Percentiles rank a stretch among this genome's conserved stretches.
These are phyloP conservation scores for Synergus gifuensis DNA, from an alignment of 2,888 invertebrate species.

Conservation along the genomic window DNA sequence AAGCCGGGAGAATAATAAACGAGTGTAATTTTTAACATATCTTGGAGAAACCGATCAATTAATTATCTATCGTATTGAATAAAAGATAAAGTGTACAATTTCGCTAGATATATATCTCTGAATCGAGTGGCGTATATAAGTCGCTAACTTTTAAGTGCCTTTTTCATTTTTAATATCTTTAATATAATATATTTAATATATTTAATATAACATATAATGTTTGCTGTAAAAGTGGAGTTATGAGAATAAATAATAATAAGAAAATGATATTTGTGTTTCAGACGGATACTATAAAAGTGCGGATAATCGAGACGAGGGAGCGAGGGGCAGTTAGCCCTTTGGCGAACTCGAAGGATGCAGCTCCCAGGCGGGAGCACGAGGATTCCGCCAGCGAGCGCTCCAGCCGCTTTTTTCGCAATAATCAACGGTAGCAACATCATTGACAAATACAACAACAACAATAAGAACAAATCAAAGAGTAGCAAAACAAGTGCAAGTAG, in stretches of 20 bases:
- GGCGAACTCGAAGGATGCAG: constrained; percentile 78
- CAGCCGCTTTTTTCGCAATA: constrained; percentile 69
- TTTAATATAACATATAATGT: neutral
- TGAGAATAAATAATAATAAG: neutral
- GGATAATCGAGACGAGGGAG: constrained; percentile 74
- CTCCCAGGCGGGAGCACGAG: constrained; percentile 78
- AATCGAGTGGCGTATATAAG: too few species aligned
- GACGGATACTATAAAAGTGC: constrained; percentile 64
- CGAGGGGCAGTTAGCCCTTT: constrained; percentile 77
- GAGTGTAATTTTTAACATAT: neutral
- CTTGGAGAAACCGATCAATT: neutral
- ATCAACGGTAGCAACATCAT: constrained; percentile 68
- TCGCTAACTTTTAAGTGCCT: too few species aligned
- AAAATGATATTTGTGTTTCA: constrained; percentile 55
- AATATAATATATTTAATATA: neutral
- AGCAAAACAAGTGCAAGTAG: constrained; percentile 58
- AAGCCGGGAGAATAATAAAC: neutral
- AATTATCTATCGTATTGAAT: too few species aligned
- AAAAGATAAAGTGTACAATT: too few species aligned
- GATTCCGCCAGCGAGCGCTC: constrained; percentile 74
- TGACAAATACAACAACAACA: constrained; percentile 55
- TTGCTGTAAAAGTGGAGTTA: neutral
- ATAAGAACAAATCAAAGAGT: constrained; percentile 60
- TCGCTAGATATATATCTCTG: too few species aligned
- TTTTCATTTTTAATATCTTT: neutral